These are phyloP conservation scores for Sorex maritimensis DNA, from an alignment of 2,797 vertebrate species.

Conservation along the genomic window DNA sequence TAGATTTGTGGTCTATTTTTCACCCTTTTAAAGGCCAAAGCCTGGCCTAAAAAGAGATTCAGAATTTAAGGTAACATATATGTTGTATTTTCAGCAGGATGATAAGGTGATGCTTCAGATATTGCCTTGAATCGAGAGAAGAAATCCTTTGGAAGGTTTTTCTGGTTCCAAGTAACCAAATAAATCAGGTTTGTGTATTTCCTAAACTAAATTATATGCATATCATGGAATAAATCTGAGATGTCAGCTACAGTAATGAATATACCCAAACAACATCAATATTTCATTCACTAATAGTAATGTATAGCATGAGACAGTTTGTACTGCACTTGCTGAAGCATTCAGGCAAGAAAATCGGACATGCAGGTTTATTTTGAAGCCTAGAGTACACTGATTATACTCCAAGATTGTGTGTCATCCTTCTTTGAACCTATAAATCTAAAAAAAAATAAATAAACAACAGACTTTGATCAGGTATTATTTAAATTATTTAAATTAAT, in stretches of 20 bases:
- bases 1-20: neutral
- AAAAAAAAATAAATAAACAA: conserved; percentile 16
- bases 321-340: conserved; percentile 83
- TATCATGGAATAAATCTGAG: conserved; percentile 75
- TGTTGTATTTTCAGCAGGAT: conserved; percentile 6
- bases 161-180: conserved; percentile 63
- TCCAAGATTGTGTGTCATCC: conserved; percentile 56
- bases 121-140: neutral
- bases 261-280: conserved; percentile 58
- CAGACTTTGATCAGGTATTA: conserved; percentile 61
- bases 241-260: conserved; percentile 81
- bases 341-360: conserved; percentile 73
- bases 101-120: conserved; percentile 27
- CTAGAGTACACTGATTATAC: conserved; percentile 78
- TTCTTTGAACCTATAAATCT: conserved; percentile 75
- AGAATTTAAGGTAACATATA: conserved; percentile 49
- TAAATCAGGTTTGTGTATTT: conserved; percentile 76
- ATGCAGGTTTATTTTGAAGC: conserved; percentile 74
- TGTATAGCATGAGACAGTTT: conserved; percentile 44
- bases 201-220: conserved; percentile 71
- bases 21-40: neutral
- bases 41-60: neutral
- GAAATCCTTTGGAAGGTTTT: conserved; percentile 45
- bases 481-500: conserved; percentile 72
- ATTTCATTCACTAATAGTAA: conserved; percentile 82